Evolutionary conservation across 2,888 invertebrate genomes (phyloP), one percentile per base, ranked within the genome.

Genomic region (Drosophila pseudotalamancana): DNA sequence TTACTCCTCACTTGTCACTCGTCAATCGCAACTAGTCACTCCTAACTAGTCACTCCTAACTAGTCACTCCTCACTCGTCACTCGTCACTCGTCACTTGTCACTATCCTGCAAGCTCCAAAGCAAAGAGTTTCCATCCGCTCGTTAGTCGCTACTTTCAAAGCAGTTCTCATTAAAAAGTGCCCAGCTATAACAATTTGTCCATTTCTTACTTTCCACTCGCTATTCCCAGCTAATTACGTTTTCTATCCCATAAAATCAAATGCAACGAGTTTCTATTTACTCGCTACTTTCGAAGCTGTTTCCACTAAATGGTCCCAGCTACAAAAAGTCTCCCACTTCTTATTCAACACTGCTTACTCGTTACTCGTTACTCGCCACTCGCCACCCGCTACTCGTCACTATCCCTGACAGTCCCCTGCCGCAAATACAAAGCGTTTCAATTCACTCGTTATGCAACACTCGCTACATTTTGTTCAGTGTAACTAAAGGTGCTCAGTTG

Each of bases 1-100:
- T 14, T 12, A 49, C 37, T 59, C 21, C 53, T 27, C 35, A 42
- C 34, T 48, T 19, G 37, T 27, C n/a, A 37, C 27, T 45, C 11
- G 45, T n/a, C 29, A 60, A 6, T n/a, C 12, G 12, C 12, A 8
- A 6, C 16, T 40, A 11, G 35, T 27, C 37, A 50, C 42, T 56
- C 16, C 35, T 12, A 25, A 16, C 3, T 6, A 14, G 5, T 12
- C 9, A 40, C n/a, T 11, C 2, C 9, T 11, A 9, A 3, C 3
- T 23, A 27, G 27, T 18, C 12, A 3, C n/a, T 12, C 5, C 9
- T 27, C 4, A 42, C 34, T 49, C n/a, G 55, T n/a, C 29, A 55
- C n/a, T 35, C 14, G 48, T 34, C 31, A 46, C 27, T 46, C 21
- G 43, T 11, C 19, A 39, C 35, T 42, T 34, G 56, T 21, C 40